These are phyloP conservation scores for Macquaria australasica DNA, from an alignment of 2,113 vertebrate genomes.

Conservation along the genomic window DNA sequence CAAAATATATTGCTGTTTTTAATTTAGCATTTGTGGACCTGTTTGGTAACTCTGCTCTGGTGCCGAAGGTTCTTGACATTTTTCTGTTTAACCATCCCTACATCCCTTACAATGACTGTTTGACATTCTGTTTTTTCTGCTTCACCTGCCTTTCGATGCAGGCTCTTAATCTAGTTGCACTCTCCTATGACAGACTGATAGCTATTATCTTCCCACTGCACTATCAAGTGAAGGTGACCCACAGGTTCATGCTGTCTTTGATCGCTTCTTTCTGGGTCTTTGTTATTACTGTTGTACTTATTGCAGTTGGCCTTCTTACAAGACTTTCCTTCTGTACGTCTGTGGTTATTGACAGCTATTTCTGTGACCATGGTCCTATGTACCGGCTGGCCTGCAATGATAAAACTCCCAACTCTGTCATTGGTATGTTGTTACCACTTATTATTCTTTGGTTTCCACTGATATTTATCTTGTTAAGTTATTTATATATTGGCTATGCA, in stretches of 20 bases:
- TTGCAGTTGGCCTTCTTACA: conserved; percentile 55
- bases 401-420: conserved; percentile 34
- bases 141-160: too few relatives aligned
- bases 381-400: conserved; percentile 77
- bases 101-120: too few relatives aligned
- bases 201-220: too few relatives aligned
- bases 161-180: too few relatives aligned
- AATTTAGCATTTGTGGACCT: too few relatives aligned
- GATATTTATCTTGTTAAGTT: conserved; percentile 67
- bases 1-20: too few relatives aligned
- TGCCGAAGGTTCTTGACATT: too few relatives aligned
- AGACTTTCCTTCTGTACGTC: conserved; percentile 79
- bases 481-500: conserved; percentile 47
- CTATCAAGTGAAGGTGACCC: too few relatives aligned
- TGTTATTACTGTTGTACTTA: background rate
- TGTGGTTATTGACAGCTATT: conserved; percentile 77
- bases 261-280: conserved; percentile 64
- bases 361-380: conserved; percentile 77
- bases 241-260: conserved; percentile 69
- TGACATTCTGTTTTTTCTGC: too few relatives aligned
- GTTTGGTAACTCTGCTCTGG: too few relatives aligned
- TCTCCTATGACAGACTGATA: too few relatives aligned
- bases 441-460: conserved; percentile 68
- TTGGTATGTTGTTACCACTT: conserved; percentile 25
- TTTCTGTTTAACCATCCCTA: too few relatives aligned